Conservation (phyloP, 2,113 vertebrate species). For the Sturnus vulgaris region DNA sequence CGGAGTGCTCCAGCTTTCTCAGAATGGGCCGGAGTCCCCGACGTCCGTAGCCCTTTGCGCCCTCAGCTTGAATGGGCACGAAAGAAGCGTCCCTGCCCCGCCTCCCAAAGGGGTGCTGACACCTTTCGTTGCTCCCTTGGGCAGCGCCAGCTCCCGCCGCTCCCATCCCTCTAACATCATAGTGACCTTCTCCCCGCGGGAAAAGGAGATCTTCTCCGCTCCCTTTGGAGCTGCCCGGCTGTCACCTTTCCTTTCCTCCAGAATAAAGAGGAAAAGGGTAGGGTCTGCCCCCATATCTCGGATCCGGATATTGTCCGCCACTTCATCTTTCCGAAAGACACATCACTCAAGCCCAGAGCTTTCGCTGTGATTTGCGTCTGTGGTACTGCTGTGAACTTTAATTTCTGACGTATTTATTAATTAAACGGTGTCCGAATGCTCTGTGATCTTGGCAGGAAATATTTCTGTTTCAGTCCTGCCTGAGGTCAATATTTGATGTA, state of each 20-base stretch:
- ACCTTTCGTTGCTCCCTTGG: background rate
- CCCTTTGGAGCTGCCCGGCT: background rate
- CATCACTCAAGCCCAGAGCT: background rate
- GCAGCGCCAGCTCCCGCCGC: background rate
- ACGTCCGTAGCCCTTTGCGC: background rate
- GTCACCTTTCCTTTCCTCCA: background rate
- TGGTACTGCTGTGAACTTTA: background rate
- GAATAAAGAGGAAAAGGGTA: background rate
- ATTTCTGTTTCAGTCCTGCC: background rate
- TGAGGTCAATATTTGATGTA: background rate
- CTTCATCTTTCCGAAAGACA: background rate
- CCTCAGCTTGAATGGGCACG: no score
- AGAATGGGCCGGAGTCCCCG: background rate
- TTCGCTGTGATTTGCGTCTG: background rate
- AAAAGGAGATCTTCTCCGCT: background rate
- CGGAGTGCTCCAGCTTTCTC: background rate
- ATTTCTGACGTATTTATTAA: background rate
- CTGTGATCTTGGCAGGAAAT: background rate
- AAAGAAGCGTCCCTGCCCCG: no score
- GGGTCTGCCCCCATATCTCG: background rate
- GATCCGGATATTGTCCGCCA: accelerated
- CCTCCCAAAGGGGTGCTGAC: accelerated
- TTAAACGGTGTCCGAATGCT: background rate
- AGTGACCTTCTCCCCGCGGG: background rate
- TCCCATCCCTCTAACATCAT: background rate